Evolutionary conservation across 2,888 invertebrate species (phyloP).

Genomic region (Ophion costatus): DNA sequence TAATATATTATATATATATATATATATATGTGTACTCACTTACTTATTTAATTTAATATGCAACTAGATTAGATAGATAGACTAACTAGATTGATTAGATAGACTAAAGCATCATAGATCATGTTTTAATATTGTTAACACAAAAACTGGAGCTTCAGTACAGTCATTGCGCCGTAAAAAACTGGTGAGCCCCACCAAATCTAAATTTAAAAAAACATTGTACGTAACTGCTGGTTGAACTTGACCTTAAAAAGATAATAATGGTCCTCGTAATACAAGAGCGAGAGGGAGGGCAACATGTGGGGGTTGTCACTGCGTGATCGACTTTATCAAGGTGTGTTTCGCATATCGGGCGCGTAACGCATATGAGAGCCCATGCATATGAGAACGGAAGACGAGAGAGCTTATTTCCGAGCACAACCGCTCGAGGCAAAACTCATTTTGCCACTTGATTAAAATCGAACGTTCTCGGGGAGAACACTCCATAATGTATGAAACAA

Average conservation of each 20-base stretch:
- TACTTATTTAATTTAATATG: too few relatives aligned
- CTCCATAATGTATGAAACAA: slow-evolving; percentile 8
- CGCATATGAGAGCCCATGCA: neutral
- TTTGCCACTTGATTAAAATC: slow-evolving; percentile 12
- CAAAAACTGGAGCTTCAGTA: too few relatives aligned
- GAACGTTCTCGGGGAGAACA: neutral
- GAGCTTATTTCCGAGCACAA: slow-evolving; percentile 11
- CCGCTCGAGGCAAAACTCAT: neutral
- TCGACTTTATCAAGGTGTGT: slow-evolving; percentile 63
- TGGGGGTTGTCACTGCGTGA: slow-evolving; percentile 48
- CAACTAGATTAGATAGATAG: too few relatives aligned
- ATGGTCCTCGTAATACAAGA: neutral
- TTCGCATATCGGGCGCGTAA: neutral
- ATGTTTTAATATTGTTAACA: too few relatives aligned
- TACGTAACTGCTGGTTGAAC: slow-evolving; percentile 49
- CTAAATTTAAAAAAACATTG: neutral
- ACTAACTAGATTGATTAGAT: too few relatives aligned
- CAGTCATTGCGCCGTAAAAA: too few relatives aligned
- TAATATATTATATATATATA: too few relatives aligned
- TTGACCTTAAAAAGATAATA: slow-evolving; percentile 50
- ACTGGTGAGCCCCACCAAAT: too few relatives aligned
- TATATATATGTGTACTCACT: too few relatives aligned
- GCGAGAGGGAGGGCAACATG: neutral
- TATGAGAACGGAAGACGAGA: neutral
- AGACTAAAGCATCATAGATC: too few relatives aligned